Conservation (phyloP, 1,140 invertebrate genomes). For the Trichoplusia ni region DNA sequence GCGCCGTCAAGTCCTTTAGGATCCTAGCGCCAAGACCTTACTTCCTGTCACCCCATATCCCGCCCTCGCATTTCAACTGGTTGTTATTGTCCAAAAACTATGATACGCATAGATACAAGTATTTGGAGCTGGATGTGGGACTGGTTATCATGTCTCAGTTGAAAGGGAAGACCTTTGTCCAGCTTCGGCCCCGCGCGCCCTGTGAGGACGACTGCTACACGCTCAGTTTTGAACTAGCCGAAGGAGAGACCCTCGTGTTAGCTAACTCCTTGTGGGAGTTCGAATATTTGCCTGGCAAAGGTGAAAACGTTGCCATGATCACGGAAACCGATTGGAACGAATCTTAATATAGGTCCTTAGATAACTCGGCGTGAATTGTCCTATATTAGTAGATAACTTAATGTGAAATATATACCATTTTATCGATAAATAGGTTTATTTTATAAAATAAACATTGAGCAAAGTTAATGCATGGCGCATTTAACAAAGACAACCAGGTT, state of each 20-base stretch:
- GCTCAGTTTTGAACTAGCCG: slow-evolving; percentile 84
- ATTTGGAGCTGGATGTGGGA: slow-evolving; percentile 86
- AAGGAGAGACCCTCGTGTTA: slow-evolving; percentile 88
- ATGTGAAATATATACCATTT: slow-evolving; percentile 20
- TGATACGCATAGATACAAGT: slow-evolving; percentile 87
- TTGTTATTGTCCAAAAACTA: slow-evolving; percentile 90
- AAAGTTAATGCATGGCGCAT: too few relatives aligned
- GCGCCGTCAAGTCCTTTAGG: slow-evolving; percentile 87
- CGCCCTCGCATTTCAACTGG: slow-evolving; percentile 91
- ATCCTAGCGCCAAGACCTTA: slow-evolving; percentile 88
- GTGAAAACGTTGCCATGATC: slow-evolving; percentile 88
- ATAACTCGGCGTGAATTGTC: slow-evolving; percentile 24
- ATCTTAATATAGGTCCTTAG: slow-evolving; percentile 63
- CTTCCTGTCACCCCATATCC: slow-evolving; percentile 88
- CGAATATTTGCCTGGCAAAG: slow-evolving; percentile 87
- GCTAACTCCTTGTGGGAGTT: slow-evolving; percentile 89
- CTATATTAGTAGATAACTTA: slow-evolving; percentile 26
- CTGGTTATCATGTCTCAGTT: slow-evolving; percentile 89
- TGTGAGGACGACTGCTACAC: slow-evolving; percentile 87
- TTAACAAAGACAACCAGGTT: too few relatives aligned
- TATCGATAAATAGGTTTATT: background rate
- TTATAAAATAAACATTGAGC: too few relatives aligned
- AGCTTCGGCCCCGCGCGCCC: slow-evolving; percentile 85
- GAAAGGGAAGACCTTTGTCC: slow-evolving; percentile 85
- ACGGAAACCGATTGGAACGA: slow-evolving; percentile 89